These are phyloP conservation scores for Andrena praecox DNA, from an alignment of 2,888 invertebrate genomes.

Conservation along the genomic window DNA sequence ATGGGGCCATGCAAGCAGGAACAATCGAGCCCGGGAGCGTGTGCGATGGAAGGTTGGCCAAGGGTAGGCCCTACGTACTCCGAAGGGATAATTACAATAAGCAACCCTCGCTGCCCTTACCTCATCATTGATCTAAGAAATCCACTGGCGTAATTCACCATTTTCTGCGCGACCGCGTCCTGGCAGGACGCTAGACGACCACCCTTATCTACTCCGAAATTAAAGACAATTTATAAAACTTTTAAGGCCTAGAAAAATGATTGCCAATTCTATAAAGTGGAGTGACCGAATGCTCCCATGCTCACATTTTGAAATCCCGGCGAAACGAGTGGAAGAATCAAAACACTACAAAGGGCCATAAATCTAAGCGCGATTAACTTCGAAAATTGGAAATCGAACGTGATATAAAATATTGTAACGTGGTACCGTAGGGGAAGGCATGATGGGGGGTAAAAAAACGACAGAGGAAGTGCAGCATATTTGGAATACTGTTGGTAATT, in stretches of 20 bases:
- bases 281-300: no score
- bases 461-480: no score
- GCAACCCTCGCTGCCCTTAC: constrained; percentile 75
- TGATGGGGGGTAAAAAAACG: no score
- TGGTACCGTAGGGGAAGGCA: background rate
- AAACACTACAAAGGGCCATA: background rate
- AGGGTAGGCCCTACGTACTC: constrained; percentile 71
- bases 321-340: no score
- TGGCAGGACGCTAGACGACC: background rate
- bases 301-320: no score
- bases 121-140: constrained; percentile 74
- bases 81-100: constrained; percentile 81
- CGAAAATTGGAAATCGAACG: background rate
- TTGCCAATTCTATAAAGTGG: no score
- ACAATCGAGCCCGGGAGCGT: constrained; percentile 80
- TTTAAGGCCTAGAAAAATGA: no score
- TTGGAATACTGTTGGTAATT: no score
- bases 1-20: constrained; percentile 78
- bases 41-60: constrained; percentile 74
- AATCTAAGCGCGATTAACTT: background rate
- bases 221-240: background rate
- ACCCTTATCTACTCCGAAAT: background rate
- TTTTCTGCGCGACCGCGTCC: constrained; percentile 23
- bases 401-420: background rate
- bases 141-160: constrained; percentile 71